Percentiles rank a stretch among this genome's conserved stretches.
Conservation (phyloP, 2,113 vertebrate genomes). For the Eretmochelys imbricata region DNA sequence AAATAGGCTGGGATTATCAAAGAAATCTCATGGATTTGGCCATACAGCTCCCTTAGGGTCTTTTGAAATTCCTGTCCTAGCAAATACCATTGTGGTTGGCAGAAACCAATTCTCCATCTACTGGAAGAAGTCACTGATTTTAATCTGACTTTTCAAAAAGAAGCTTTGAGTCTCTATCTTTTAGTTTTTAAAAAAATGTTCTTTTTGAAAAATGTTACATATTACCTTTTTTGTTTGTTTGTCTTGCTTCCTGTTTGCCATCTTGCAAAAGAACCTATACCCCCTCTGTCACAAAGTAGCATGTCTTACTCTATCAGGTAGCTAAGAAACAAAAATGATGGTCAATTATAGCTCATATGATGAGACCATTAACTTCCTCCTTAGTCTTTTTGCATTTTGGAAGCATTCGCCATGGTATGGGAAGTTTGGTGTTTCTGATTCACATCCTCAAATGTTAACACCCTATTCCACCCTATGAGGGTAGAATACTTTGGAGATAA, state of each 20-base stretch:
- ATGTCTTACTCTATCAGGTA: too few species aligned
- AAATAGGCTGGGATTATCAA: neutral
- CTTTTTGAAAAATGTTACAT: neutral
- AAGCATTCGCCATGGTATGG: neutral
- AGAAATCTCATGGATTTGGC: neutral
- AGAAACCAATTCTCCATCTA: neutral
- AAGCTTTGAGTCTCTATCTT: neutral
- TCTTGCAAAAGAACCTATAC: neutral
- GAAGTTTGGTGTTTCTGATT: neutral
- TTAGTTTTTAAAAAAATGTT: neutral
- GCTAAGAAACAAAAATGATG: neutral
- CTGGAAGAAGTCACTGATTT: too few species aligned
- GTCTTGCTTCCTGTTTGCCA: neutral
- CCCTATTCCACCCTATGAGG: neutral
- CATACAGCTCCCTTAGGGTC: neutral
- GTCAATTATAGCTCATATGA: neutral
- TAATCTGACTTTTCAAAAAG: too few species aligned
- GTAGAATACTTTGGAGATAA: neutral
- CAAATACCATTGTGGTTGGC: neutral
- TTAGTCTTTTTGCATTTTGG: neutral
- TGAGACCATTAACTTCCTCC: too few species aligned
- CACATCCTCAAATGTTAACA: neutral
- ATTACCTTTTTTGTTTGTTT: neutral
- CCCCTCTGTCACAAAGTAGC: neutral
- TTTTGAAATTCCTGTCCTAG: neutral